phyloP scores from a whole-genome alignment of 2,113 vertebrate species.

The Grus americana region DNA sequence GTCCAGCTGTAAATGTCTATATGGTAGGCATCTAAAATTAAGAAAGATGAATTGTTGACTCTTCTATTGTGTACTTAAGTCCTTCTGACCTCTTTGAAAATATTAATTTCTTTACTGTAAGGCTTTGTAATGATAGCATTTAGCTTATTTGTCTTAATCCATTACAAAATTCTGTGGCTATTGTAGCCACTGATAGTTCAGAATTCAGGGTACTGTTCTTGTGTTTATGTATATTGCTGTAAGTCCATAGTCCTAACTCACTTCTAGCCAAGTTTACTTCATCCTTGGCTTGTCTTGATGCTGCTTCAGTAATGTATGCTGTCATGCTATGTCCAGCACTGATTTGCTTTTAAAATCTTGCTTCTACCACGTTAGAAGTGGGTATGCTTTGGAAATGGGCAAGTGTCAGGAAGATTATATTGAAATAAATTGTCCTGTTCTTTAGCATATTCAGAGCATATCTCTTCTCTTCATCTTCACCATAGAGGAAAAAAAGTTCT shows the following conservation, averaged over 20 bases:
- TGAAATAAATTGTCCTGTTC: neutral
- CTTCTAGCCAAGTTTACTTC: neutral
- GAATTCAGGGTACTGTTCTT: neutral
- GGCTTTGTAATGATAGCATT: neutral
- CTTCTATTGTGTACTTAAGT: neutral
- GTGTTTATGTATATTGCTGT: neutral
- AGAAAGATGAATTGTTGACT: neutral
- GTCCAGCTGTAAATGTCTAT: neutral
- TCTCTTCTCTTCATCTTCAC: neutral
- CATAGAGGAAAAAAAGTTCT: neutral
- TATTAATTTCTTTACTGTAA: neutral
- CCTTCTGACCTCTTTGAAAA: neutral
- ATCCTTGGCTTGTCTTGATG: neutral
- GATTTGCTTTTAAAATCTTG: neutral
- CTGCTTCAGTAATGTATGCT: neutral
- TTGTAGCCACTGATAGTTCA: neutral
- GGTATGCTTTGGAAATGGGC: neutral
- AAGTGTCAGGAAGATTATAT: neutral
- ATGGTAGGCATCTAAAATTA: neutral
- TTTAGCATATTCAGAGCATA: neutral
- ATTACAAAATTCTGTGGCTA: neutral
- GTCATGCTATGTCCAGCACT: neutral
- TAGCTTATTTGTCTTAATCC: neutral
- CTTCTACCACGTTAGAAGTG: neutral
- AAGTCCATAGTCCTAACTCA: neutral